phyloP scores from a whole-genome alignment of 2,888 invertebrate genomes.

The Mesodorylaimus sp. region DNA sequence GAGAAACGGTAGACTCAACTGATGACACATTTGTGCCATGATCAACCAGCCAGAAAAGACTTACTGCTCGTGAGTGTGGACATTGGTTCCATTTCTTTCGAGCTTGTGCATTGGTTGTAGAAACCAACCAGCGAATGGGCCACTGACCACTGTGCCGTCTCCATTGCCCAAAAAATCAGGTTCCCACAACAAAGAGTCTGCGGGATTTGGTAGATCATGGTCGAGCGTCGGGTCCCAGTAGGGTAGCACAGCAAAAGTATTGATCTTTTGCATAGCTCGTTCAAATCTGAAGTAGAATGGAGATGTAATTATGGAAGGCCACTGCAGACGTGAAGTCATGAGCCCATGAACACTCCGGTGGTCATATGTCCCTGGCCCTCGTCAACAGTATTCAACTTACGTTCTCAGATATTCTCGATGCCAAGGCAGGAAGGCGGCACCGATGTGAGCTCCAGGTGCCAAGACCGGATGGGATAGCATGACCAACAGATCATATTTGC shows the following conservation, averaged over 20 bases:
- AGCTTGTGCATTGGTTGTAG: not conserved
- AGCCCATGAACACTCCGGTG: not conserved
- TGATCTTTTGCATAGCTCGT: not conserved
- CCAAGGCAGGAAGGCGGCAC: slow-evolving; percentile 11
- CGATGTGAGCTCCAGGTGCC: slow-evolving; percentile 10
- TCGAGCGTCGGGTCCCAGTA: slow-evolving; percentile 6
- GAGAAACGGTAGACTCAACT: no score
- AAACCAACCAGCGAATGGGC: slow-evolving; percentile 1
- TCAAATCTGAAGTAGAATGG: slow-evolving; percentile 3
- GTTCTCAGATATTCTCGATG: slow-evolving; percentile 10
- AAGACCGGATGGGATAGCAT: slow-evolving; percentile 7
- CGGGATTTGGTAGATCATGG: not conserved
- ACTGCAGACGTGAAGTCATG: not conserved
- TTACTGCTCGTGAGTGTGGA: no score
- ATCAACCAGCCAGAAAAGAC: no score
- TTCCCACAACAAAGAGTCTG: slow-evolving; percentile 5
- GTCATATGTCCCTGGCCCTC: not conserved
- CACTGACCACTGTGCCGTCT: not conserved
- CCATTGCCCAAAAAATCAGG: slow-evolving; percentile 2
- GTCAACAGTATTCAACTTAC: slow-evolving; percentile 3
- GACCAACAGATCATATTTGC: slow-evolving; percentile 10
- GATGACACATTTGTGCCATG: no score
- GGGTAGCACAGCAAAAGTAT: not conserved
- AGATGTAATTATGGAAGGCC: not conserved
- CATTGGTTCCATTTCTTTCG: not conserved